These are phyloP conservation scores for Manis javanica DNA, from an alignment of 2,797 vertebrate species.

Conservation along the genomic window DNA sequence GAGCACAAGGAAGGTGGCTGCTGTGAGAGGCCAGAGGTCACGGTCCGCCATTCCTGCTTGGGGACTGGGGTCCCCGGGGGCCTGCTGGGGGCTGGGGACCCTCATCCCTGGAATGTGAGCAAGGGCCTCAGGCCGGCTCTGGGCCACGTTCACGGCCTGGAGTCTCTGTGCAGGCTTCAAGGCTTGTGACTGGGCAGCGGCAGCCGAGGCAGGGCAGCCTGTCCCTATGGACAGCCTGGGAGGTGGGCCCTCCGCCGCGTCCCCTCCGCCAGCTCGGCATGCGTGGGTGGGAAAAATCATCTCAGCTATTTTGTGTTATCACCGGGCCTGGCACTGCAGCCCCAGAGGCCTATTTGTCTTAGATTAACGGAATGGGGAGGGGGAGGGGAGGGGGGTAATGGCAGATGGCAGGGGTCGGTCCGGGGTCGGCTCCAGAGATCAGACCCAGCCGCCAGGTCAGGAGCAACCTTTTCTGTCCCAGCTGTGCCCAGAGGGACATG, in stretches of 20 bases:
- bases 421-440: constrained; percentile 56
- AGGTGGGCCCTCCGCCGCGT: constrained; percentile 60
- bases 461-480: not conserved
- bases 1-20: rapidly evolving
- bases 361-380: constrained; percentile 71
- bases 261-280: constrained; percentile 76
- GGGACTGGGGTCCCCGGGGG: not conserved
- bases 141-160: constrained; percentile 76
- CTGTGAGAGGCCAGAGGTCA: not conserved
- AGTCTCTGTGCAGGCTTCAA: constrained; percentile 87
- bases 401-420: constrained; percentile 56
- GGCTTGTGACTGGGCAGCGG: constrained; percentile 85
- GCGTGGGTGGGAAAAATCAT: constrained; percentile 89
- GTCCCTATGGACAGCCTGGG: constrained; percentile 80
- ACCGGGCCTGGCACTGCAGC: constrained; percentile 65
- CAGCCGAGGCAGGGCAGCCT: constrained; percentile 77
- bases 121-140: constrained; percentile 77
- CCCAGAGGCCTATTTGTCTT: constrained; percentile 80
- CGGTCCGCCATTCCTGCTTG: not conserved
- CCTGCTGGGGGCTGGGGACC: not conserved
- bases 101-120: not conserved
- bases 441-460: not conserved
- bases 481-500: rapidly evolving
- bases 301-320: constrained; percentile 86
- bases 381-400: not conserved